Conservation (phyloP, 2,888 invertebrate species). For the Drosophila incognita region DNA sequence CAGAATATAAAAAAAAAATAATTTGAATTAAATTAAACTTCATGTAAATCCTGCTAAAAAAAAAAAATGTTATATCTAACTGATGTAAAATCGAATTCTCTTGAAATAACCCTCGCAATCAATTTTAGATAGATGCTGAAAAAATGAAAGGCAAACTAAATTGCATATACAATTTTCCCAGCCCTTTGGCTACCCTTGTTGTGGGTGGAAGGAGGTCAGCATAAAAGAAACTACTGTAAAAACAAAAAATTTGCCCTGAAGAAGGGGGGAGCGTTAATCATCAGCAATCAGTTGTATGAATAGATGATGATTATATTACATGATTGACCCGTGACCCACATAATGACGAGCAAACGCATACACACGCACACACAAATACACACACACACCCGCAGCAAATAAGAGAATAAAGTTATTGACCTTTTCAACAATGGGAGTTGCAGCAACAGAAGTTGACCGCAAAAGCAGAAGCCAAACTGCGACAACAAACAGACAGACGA, state of each 20-base stretch:
- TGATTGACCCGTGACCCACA: slow-evolving; percentile 76
- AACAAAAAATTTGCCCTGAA: not conserved
- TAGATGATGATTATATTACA: slow-evolving; percentile 44
- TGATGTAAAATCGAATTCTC: not conserved
- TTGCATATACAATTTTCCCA: not conserved
- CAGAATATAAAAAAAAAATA: not conserved
- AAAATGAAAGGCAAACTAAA: not conserved
- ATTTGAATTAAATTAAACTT: not conserved
- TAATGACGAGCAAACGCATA: slow-evolving; percentile 36
- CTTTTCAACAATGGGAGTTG: slow-evolving; percentile 40
- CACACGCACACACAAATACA: slow-evolving; percentile 14
- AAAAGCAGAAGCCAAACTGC: slow-evolving; percentile 36
- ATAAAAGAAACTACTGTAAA: not conserved
- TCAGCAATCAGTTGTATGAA: slow-evolving; percentile 20
- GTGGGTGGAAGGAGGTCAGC: slow-evolving; percentile 1
- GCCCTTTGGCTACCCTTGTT: not conserved
- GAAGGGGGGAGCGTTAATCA: not conserved
- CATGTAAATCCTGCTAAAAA: not conserved
- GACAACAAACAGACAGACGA: slow-evolving; percentile 2
- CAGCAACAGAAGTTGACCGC: slow-evolving; percentile 35
- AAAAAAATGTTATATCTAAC: not conserved
- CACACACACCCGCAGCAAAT: slow-evolving; percentile 58
- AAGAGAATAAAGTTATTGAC: slow-evolving; percentile 62
- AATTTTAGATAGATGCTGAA: not conserved
- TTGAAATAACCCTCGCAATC: not conserved